These are phyloP conservation scores for Sander vitreus DNA, from an alignment of 2,113 vertebrate genomes.

Conservation along the genomic window DNA sequence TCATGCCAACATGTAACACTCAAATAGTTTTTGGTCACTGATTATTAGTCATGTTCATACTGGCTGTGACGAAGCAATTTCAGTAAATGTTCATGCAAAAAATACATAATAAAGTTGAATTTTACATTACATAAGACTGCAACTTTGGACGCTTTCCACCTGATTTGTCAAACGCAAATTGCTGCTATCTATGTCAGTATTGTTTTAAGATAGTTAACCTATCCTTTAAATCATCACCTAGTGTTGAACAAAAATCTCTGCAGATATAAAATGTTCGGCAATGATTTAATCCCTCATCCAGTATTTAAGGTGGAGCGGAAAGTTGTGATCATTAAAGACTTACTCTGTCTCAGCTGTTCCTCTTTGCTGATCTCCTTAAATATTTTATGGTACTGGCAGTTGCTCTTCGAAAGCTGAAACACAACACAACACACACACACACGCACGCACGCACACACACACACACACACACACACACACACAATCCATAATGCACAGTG, in stretches of 20 bases:
- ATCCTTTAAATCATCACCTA: neutral
- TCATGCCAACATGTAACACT: neutral
- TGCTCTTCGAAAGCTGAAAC: conserved; percentile 91
- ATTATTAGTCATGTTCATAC: neutral
- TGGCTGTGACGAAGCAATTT: neutral
- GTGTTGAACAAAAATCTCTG: neutral
- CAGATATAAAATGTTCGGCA: neutral
- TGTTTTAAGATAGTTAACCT: neutral
- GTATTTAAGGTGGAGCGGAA: conserved; percentile 45
- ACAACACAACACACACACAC: conserved; percentile 45
- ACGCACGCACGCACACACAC: neutral
- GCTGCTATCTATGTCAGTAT: neutral
- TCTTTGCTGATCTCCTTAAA: conserved; percentile 93
- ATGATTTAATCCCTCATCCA: conserved; percentile 25
- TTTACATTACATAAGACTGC: too few species aligned
- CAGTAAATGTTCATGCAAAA: too few species aligned
- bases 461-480: neutral
- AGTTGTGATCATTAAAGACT: conserved; percentile 73
- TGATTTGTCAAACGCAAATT: neutral
- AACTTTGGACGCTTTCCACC: neutral
- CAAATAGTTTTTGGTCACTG: neutral
- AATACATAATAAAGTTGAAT: too few species aligned
- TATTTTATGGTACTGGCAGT: conserved; percentile 95
- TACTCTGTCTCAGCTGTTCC: conserved; percentile 93
- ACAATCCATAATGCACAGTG: neutral